A percentile compares a stretch with the other conserved stretches of the same genome.
These are phyloP conservation scores for Myotis lucifugus DNA, from an alignment of 2,113 vertebrate species.

Conservation along the genomic window DNA sequence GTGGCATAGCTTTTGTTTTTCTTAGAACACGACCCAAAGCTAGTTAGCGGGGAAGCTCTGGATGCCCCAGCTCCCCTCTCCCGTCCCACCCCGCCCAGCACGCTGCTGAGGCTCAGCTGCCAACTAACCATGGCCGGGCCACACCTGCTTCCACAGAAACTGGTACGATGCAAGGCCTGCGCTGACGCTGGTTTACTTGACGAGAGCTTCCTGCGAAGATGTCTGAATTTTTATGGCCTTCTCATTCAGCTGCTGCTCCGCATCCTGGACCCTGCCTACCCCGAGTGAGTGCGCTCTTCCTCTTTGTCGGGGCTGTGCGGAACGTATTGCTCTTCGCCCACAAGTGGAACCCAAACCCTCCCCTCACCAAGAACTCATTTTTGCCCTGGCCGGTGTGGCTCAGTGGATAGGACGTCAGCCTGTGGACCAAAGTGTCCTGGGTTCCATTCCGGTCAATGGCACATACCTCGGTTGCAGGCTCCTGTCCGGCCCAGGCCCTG, in stretches of 20 bases:
- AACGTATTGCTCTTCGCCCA: neutral
- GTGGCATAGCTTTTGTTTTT: neutral
- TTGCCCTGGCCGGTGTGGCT: too few relatives aligned
- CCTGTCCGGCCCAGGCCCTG: too few relatives aligned
- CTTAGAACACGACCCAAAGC: neutral
- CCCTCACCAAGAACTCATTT: neutral
- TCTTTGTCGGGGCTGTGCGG: neutral
- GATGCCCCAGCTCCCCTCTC: neutral
- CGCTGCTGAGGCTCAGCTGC: neutral
- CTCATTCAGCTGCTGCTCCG: conserved; percentile 98
- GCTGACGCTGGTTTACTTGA: conserved; percentile 97
- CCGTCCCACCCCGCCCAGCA: neutral
- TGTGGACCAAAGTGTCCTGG: too few relatives aligned
- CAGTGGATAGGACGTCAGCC: too few relatives aligned
- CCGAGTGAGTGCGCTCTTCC: conserved; percentile 89
- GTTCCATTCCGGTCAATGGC: too few relatives aligned
- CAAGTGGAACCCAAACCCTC: neutral
- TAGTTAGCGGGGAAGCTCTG: neutral
- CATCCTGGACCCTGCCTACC: conserved; percentile 95
- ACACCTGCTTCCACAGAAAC: conserved; percentile 88
- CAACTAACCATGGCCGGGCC: conserved; percentile 9
- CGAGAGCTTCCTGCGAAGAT: conserved; percentile 96
- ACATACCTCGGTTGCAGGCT: too few relatives aligned
- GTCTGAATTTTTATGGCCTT: conserved; percentile 98
- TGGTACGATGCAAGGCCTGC: conserved; percentile 98